phyloP scores from a whole-genome alignment of 2,113 vertebrate genomes.

The Alosa alosa region DNA sequence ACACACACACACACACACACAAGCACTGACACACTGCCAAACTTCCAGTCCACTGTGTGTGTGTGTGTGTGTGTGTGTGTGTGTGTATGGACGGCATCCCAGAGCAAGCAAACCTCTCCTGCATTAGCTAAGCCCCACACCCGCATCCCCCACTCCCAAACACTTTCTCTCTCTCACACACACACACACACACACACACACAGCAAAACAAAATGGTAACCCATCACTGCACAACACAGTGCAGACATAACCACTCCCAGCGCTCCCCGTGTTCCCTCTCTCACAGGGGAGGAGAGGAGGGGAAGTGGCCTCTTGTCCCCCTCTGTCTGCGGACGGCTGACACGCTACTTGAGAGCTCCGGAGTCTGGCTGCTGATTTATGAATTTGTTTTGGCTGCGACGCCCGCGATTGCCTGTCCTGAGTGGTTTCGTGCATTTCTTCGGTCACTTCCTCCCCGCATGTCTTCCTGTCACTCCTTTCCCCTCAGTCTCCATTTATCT shows the following conservation, averaged over 20 bases:
- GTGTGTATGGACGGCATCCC: slow-evolving; percentile 35
- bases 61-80: slow-evolving; percentile 15
- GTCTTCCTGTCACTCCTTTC: neutral
- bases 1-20: neutral
- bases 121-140: slow-evolving; percentile 19
- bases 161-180: neutral
- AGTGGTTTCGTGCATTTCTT: neutral
- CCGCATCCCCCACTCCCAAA: neutral
- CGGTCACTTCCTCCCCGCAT: neutral
- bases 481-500: neutral
- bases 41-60: slow-evolving; percentile 31
- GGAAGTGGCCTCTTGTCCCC: slow-evolving; percentile 16
- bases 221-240: neutral
- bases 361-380: slow-evolving; percentile 25
- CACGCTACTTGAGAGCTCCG: neutral
- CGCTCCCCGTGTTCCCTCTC: neutral
- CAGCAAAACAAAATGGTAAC: neutral
- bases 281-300: neutral
- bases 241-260: neutral
- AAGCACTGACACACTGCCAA: slow-evolving; percentile 33
- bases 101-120: slow-evolving; percentile 31
- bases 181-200: neutral
- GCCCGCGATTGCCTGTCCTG: neutral
- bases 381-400: slow-evolving; percentile 29
- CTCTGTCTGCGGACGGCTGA: neutral